Evolutionary conservation across 2,797 vertebrate species (phyloP), one percentile per base, ranked within the genome.

Genomic region (Pangasius larnaudii): DNA sequence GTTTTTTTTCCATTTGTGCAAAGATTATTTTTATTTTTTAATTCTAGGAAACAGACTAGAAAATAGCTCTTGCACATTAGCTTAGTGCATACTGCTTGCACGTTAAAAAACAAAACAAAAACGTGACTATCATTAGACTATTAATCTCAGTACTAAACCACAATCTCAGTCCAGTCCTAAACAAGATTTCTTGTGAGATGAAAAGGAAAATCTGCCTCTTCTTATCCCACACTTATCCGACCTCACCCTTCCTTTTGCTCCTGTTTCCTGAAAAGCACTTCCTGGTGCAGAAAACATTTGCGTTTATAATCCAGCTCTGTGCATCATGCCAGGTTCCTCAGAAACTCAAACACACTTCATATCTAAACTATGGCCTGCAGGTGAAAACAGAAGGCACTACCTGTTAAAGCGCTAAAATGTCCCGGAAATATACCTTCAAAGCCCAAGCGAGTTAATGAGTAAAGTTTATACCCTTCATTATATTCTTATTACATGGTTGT

Each of bases 221-320:
- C 58, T 75, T 72, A 56, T 56, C 82, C 82, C 67, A 65, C n/a
- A 59, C 24, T 80, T 19, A 86, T 18, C 42, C 75, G 84, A 74
- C 88, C 88, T 87, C 88, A 85, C 88, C 88, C 88, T 87, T 89
- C 82, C 82, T 81, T 53, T 86, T 13, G 18, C 69, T 46, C 65
- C 46, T 63, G 69, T 84, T 89, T 87, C 88, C 88, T 85, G 88
- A 87, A 85, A 72, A 36, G 46, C 75, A 71, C 86, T 87, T 87
- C 82, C 88, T 87, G 2, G 19, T 24, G 39, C 82, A 71, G 30
- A 71, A 84, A 84, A 0, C 49, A 56, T 84, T 71, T 56, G 82
- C 11, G 11, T 69, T 71, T 71, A 14, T 53, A 53, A 84, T 24
- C 46, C 63, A 36, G 7, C 71, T 84, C n/a, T 69, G 4, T 49